A percentile compares a stretch with the other conserved stretches of the same genome.
Evolutionary conservation across 2,113 vertebrate genomes (phyloP).

Genomic region (Zonotrichia leucophrys): DNA sequence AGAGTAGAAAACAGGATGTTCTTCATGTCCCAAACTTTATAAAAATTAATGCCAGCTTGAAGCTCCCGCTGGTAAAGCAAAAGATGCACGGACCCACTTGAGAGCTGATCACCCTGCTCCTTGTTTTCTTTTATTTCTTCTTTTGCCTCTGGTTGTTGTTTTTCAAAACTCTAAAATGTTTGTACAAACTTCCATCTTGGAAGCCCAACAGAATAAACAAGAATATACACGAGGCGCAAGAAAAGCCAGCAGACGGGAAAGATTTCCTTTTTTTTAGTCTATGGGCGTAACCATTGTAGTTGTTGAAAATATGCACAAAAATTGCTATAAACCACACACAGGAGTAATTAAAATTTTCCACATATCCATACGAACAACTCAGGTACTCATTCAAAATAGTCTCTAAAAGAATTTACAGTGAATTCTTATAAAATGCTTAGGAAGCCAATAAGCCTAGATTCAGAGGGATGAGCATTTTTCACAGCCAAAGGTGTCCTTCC

Average conservation of each 20-base stretch:
- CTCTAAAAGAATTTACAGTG: neutral
- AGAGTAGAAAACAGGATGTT: neutral
- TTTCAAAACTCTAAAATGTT: conserved; percentile 51
- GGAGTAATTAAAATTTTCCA: neutral
- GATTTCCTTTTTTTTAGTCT: neutral
- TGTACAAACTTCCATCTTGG: conserved; percentile 68
- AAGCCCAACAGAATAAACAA: conserved; percentile 58
- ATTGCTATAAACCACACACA: neutral
- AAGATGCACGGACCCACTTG: neutral
- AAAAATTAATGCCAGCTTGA: neutral
- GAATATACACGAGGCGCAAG: conserved; percentile 34
- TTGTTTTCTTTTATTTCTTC: conserved; percentile 41
- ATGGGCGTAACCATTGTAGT: neutral
- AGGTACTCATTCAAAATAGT: neutral
- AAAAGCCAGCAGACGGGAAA: conserved; percentile 40
- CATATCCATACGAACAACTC: neutral
- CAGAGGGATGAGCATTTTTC: neutral
- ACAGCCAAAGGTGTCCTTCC: neutral
- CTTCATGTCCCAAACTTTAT: neutral
- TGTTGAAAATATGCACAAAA: conserved; percentile 25
- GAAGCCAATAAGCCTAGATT: neutral
- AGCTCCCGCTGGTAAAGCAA: neutral
- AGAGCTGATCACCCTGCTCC: neutral
- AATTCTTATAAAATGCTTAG: neutral
- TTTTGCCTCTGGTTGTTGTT: conserved; percentile 54